Evolutionary conservation across 2,888 invertebrate species (phyloP).

Genomic region (Rhogogaster chlorosoma): DNA sequence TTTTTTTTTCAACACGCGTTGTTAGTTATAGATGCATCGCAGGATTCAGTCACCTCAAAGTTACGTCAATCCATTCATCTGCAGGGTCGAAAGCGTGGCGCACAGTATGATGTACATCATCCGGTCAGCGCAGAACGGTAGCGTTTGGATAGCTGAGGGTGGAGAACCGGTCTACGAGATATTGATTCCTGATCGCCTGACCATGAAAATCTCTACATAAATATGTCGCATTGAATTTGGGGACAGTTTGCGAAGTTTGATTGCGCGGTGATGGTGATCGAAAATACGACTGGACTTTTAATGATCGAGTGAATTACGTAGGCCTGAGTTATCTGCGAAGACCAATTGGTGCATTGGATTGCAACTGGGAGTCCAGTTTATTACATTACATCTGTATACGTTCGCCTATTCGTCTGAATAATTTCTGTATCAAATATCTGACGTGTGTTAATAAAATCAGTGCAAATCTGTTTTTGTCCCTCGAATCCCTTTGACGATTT

Average conservation of each 20-base stretch:
- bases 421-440: too few relatives aligned
- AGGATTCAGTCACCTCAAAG: not conserved
- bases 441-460: too few relatives aligned
- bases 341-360: too few relatives aligned
- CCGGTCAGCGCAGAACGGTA: slow-evolving; percentile 72
- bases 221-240: not conserved
- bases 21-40: not conserved
- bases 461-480: too few relatives aligned
- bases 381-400: too few relatives aligned
- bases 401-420: too few relatives aligned
- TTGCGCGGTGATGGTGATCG: not conserved
- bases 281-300: not conserved
- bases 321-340: too few relatives aligned
- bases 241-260: not conserved
- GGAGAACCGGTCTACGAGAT: slow-evolving; percentile 73
- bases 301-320: slow-evolving; percentile 59
- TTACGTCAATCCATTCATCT: not conserved
- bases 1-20: not conserved
- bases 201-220: slow-evolving; percentile 15
- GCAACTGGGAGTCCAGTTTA: too few relatives aligned
- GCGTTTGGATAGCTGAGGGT: slow-evolving; percentile 73
- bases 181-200: slow-evolving; percentile 64
- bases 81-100: slow-evolving; percentile 67
- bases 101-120: slow-evolving; percentile 70
- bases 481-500: too few relatives aligned